A percentile compares a stretch with the other conserved stretches of the same genome.
phyloP scores from a whole-genome alignment of 2,888 invertebrate species.

The Alcis repandata region DNA sequence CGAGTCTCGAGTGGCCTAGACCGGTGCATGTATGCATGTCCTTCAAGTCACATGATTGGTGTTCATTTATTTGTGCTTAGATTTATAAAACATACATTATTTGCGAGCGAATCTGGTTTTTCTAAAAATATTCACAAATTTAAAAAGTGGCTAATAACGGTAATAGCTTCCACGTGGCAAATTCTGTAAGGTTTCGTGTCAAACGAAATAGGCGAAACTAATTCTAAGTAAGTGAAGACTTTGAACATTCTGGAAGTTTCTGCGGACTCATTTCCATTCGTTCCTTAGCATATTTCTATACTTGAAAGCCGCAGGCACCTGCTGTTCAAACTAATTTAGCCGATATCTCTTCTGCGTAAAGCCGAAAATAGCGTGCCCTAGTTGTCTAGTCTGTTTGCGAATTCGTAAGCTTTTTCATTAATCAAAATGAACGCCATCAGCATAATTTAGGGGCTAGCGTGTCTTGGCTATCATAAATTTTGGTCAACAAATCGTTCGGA shows the following conservation, averaged over 20 bases:
- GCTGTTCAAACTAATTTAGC: slow-evolving; percentile 25
- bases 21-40: background rate
- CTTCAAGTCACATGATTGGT: background rate
- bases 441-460: slow-evolving; percentile 46
- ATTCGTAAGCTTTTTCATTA: slow-evolving; percentile 45
- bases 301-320: slow-evolving; percentile 1
- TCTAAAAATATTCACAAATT: too few species aligned
- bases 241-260: slow-evolving; percentile 40
- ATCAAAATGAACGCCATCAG: slow-evolving; percentile 49
- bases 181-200: slow-evolving; percentile 36
- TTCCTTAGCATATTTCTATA: slow-evolving; percentile 38
- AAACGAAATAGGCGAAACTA: slow-evolving; percentile 41
- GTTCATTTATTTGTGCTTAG: too few species aligned
- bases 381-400: slow-evolving; percentile 16
- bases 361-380: slow-evolving; percentile 28
- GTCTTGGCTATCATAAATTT: slow-evolving; percentile 34
- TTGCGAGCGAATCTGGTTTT: too few species aligned
- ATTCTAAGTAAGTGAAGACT: slow-evolving; percentile 36
- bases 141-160: slow-evolving; percentile 17
- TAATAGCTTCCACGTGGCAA: slow-evolving; percentile 12
- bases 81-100: too few species aligned
- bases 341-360: slow-evolving; percentile 16
- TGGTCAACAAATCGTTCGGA: slow-evolving; percentile 26
- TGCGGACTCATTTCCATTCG: slow-evolving; percentile 41
- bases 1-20: background rate